phyloP scores from a whole-genome alignment of 2,113 vertebrate species.

The Corythaeola cristata region DNA sequence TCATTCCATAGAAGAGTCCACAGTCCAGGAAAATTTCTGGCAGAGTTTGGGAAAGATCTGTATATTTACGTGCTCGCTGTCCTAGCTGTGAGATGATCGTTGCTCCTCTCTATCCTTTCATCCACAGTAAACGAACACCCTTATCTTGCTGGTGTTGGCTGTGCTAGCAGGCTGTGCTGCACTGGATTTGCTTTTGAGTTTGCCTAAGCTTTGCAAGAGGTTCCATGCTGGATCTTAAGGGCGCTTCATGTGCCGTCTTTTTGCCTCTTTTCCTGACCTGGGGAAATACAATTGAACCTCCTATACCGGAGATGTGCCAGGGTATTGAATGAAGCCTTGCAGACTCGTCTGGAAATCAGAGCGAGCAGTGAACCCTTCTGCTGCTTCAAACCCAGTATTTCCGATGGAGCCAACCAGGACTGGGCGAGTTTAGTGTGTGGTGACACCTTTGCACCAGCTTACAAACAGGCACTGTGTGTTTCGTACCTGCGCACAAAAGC shows the following conservation, averaged over 20 bases:
- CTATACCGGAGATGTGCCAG: fast-evolving
- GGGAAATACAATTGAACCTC: not conserved
- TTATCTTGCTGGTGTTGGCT: not conserved
- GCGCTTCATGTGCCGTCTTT: not conserved
- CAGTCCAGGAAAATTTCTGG: not conserved
- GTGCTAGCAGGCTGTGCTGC: not conserved
- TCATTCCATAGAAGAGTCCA: not conserved
- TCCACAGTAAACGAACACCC: not conserved
- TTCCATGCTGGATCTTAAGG: not conserved
- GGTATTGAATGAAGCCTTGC: not conserved
- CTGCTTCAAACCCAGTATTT: not conserved
- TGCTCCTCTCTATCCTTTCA: not conserved
- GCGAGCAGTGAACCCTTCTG: not conserved
- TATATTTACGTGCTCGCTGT: not conserved
- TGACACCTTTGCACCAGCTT: not conserved
- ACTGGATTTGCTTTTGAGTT: not conserved
- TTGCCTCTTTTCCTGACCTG: not conserved
- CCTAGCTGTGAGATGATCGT: not conserved
- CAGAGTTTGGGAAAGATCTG: not conserved
- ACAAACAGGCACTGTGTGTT: not conserved
- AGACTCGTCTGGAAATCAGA: not conserved
- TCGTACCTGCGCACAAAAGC: not conserved
- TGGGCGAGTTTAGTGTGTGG: not conserved
- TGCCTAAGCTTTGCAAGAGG: not conserved
- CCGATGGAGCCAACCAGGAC: fast-evolving